A percentile compares a stretch with the other conserved stretches of the same genome.
phyloP scores from a whole-genome alignment of 2,797 vertebrate species.

The Arrhamphus sclerolepis region DNA sequence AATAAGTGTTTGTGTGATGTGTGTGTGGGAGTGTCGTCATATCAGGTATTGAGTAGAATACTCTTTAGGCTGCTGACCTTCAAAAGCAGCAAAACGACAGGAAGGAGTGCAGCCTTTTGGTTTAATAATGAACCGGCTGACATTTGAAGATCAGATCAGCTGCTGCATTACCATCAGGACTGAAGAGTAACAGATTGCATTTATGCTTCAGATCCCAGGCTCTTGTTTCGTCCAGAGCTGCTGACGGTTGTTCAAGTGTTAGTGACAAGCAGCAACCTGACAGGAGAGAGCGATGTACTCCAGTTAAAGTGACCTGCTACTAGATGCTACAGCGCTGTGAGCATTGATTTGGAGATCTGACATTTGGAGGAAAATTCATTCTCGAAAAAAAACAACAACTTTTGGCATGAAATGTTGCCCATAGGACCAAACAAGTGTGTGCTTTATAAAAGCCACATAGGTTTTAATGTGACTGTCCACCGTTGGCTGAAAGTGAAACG shows the following conservation, averaged over 20 bases:
- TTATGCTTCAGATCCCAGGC: neutral
- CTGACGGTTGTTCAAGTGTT: neutral
- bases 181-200: conserved; percentile 33
- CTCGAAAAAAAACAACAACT: neutral
- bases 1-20: neutral
- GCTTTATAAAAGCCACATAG: too few species aligned
- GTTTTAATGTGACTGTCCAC: too few species aligned
- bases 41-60: conserved; percentile 53
- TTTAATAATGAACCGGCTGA: conserved; percentile 70
- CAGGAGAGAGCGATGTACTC: neutral
- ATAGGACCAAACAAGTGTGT: too few species aligned
- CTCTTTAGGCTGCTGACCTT: conserved; percentile 69
- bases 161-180: conserved; percentile 39
- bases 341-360: conserved; percentile 20
- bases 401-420: neutral
- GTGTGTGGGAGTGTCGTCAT: conserved; percentile 19
- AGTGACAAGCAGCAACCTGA: neutral
- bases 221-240: neutral
- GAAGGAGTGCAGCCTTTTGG: conserved; percentile 43
- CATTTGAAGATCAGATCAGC: conserved; percentile 67
- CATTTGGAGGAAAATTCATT: conserved; percentile 1
- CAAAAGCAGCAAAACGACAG: conserved; percentile 55
- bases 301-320: neutral
- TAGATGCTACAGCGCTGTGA: neutral
- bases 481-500: too few species aligned